A percentile compares a stretch with the other conserved stretches of the same genome.
These are phyloP conservation scores for Nudaria mundana DNA, from an alignment of 2,888 invertebrate genomes.

Conservation along the genomic window DNA sequence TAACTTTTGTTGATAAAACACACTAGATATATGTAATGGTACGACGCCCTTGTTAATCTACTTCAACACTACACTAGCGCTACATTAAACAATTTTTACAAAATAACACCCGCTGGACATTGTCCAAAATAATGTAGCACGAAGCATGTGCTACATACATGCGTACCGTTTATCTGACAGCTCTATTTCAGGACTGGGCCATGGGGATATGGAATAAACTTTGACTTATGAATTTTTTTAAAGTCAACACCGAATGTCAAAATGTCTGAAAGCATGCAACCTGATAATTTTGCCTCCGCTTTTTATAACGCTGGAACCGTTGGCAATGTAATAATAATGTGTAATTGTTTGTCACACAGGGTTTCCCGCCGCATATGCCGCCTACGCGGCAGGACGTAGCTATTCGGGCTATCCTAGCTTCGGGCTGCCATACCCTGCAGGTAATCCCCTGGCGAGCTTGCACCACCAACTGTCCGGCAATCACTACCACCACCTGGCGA, in stretches of 20 bases:
- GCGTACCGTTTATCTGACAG: conserved; percentile 65
- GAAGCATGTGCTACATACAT: conserved; percentile 55
- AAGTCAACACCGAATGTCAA: too few relatives aligned
- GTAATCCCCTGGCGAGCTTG: conserved; percentile 93
- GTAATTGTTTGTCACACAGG: conserved; percentile 83
- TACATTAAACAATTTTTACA: conserved; percentile 71
- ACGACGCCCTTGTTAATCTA: conserved; percentile 54
- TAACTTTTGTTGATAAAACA: conserved; percentile 26
- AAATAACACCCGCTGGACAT: conserved; percentile 69
- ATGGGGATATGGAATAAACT: conserved; percentile 56
- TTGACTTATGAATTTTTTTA: too few relatives aligned
- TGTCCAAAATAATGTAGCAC: conserved; percentile 71
- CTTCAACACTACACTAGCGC: conserved; percentile 57
- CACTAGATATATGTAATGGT: conserved; percentile 41
- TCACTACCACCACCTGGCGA: conserved; percentile 83
- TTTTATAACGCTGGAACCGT: conserved; percentile 29
- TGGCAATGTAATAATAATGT: conserved; percentile 32
- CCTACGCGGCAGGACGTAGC: conserved; percentile 97
- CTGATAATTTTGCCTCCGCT: conserved; percentile 50
- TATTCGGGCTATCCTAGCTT: conserved; percentile 99
- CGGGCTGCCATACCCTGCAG: conserved; percentile 98
- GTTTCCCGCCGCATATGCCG: conserved; percentile 97
- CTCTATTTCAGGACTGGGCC: conserved; percentile 68
- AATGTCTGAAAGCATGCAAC: conserved; percentile 60
- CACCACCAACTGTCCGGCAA: conserved; percentile 85